Evolutionary conservation across 2,797 vertebrate species (phyloP).

Genomic region (Linurgus olivaceus): DNA sequence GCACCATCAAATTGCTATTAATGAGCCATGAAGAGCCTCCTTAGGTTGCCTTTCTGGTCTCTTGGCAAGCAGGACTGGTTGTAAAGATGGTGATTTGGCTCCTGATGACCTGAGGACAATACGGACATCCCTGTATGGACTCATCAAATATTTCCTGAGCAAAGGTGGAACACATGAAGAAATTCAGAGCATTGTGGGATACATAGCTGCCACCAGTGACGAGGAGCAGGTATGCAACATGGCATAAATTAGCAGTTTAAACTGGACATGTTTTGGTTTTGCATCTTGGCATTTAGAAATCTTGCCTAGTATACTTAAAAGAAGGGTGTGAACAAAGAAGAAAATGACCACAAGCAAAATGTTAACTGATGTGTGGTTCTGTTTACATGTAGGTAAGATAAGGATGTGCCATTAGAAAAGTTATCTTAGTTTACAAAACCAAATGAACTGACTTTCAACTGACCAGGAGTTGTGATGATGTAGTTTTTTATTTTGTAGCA

Average conservation of each 20-base stretch:
- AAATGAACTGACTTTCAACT: background rate
- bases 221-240: conserved; percentile 88
- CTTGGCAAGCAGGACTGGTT: conserved; percentile 68
- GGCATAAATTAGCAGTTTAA: background rate
- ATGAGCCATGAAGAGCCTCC: background rate
- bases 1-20: background rate
- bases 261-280: background rate
- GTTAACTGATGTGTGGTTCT: fast-evolving
- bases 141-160: conserved; percentile 95
- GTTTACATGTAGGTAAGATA: background rate
- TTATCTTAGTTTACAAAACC: background rate
- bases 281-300: background rate
- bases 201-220: conserved; percentile 88
- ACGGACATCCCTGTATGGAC: conserved; percentile 85
- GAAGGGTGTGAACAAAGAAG: background rate
- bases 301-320: background rate
- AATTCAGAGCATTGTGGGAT: conserved; percentile 93
- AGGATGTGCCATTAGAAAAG: background rate
- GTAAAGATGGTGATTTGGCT: conserved; percentile 82
- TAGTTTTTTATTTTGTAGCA: background rate
- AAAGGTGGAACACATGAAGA: conserved; percentile 94
- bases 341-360: background rate
- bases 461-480: background rate
- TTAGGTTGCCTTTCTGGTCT: conserved; percentile 10
- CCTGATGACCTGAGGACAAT: conserved; percentile 89